These are phyloP conservation scores for Huso huso DNA, from an alignment of 2,797 vertebrate species.

Conservation along the genomic window DNA sequence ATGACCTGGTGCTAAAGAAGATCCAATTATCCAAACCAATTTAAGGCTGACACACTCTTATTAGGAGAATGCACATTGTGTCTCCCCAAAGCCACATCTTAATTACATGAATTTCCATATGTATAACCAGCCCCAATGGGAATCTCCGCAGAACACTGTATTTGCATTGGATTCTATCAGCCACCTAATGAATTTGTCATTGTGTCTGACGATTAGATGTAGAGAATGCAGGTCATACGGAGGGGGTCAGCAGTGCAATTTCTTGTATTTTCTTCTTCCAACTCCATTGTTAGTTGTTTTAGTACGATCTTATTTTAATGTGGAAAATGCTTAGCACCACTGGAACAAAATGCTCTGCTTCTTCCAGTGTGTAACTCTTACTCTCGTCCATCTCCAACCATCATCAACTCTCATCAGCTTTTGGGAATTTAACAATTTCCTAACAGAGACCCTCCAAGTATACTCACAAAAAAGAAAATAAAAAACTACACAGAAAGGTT, in stretches of 20 bases:
- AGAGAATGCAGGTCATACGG: not conserved
- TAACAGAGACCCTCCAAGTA: too few relatives aligned
- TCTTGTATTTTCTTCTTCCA: too few relatives aligned
- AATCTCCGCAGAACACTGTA: not conserved
- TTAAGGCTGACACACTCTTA: slow-evolving; percentile 18
- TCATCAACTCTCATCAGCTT: too few relatives aligned
- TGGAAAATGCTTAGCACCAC: too few relatives aligned
- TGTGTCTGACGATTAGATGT: not conserved
- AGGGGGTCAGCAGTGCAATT: not conserved
- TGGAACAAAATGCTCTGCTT: too few relatives aligned
- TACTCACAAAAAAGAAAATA: not conserved
- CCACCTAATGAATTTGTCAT: slow-evolving; percentile 12
- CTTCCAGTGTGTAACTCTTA: too few relatives aligned
- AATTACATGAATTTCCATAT: slow-evolving; percentile 23
- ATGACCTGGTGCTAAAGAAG: slow-evolving; percentile 15
- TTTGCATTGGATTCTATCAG: slow-evolving; percentile 2
- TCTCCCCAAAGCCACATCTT: slow-evolving; percentile 23
- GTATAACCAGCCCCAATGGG: not conserved
- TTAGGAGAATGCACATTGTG: slow-evolving; percentile 12
- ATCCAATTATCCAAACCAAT: slow-evolving; percentile 18
- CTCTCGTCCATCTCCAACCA: too few relatives aligned
- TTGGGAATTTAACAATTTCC: too few relatives aligned
- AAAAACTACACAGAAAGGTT: slow-evolving; percentile 11
- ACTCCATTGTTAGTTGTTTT: too few relatives aligned
- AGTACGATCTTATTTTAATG: too few relatives aligned